Conservation (phyloP, 2,113 vertebrate species). For the Cyanistes caeruleus region DNA sequence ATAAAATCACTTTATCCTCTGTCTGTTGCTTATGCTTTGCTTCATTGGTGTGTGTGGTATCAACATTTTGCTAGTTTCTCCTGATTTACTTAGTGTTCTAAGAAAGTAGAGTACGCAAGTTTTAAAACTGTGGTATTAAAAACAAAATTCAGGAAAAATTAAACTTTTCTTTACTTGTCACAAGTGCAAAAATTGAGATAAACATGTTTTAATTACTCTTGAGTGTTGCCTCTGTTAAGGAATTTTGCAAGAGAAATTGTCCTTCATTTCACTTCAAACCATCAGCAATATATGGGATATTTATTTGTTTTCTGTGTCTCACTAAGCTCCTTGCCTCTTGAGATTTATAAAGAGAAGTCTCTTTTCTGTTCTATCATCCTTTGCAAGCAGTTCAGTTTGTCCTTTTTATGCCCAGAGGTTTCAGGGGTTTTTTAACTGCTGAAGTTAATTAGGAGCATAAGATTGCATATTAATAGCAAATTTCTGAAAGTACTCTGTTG, state of each 20-base stretch:
- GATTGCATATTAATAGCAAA: neutral
- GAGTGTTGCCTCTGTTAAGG: neutral
- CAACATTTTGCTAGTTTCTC: neutral
- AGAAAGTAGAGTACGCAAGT: neutral
- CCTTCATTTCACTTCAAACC: neutral
- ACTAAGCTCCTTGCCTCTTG: neutral
- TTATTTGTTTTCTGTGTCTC: constrained; percentile 2
- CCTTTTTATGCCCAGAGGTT: neutral
- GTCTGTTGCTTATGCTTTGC: neutral
- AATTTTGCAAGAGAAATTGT: neutral
- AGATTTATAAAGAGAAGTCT: neutral
- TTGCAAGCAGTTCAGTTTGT: neutral
- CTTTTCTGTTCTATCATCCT: neutral
- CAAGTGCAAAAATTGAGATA: neutral
- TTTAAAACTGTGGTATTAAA: neutral
- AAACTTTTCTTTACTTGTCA: neutral
- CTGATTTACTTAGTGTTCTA: neutral
- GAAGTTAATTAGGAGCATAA: neutral
- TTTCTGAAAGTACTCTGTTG: neutral
- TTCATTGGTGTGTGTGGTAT: neutral
- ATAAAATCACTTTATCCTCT: neutral
- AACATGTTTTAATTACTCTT: neutral
- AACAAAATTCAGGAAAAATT: neutral
- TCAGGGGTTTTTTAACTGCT: neutral
- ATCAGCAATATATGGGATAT: neutral